A percentile compares a stretch with the other conserved stretches of the same genome.
Conservation (phyloP, 2,797 vertebrate species). For the Sarcoramphus papa region DNA sequence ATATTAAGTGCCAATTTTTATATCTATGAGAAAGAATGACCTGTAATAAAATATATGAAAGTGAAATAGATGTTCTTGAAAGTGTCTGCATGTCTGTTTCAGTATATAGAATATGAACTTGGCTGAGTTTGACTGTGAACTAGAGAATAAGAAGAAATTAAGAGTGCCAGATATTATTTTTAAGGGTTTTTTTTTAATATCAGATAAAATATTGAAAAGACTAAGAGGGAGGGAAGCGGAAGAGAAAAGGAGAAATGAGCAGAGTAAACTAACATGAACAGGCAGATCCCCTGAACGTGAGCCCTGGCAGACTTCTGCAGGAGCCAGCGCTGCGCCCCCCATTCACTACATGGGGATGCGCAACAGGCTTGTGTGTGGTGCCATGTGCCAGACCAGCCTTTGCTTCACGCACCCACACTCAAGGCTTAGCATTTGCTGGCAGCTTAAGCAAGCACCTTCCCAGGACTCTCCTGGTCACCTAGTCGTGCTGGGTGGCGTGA, state of each 20-base stretch:
- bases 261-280: not conserved
- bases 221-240: not conserved
- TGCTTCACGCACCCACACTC: not conserved
- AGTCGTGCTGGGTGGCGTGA: not conserved
- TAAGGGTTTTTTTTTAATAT: not conserved
- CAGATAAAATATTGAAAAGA: not conserved
- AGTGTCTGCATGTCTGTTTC: not conserved
- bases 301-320: not conserved
- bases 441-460: not conserved
- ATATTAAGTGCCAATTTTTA: not conserved
- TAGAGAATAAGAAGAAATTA: not conserved
- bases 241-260: not conserved
- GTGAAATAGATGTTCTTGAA: not conserved
- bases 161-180: not conserved
- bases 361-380: not conserved
- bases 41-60: not conserved
- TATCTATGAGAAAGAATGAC: not conserved
- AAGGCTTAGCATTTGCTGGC: not conserved
- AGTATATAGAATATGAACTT: not conserved
- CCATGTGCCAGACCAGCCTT: not conserved
- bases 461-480: not conserved
- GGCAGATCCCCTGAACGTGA: not conserved
- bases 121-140: not conserved
- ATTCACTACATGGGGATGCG: rapidly evolving
- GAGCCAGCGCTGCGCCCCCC: rapidly evolving